Percentiles rank a stretch among this genome's conserved stretches.
phyloP scores from a whole-genome alignment of 2,888 invertebrate species.

The Euplagia quadripunctaria region DNA sequence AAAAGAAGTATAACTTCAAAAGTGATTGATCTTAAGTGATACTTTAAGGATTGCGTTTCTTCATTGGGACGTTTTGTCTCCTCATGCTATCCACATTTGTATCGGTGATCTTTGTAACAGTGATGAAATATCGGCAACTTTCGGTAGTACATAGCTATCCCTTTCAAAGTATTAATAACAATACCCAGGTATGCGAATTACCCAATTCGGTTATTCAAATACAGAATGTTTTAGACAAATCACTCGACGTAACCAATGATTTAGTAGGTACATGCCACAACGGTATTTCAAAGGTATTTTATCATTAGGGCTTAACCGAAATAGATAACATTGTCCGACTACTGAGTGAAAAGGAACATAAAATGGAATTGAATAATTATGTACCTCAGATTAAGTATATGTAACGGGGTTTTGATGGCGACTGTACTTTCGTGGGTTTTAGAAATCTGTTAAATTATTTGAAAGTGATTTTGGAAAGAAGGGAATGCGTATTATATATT shows the following conservation, averaged over 20 bases:
- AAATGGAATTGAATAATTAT: constrained; percentile 51
- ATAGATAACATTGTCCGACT: constrained; percentile 52
- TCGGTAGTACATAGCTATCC: not conserved
- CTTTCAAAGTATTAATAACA: not conserved
- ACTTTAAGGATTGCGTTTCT: too few species aligned
- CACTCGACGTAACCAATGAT: constrained; percentile 13
- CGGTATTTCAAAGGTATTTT: constrained; percentile 31
- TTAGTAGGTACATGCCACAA: constrained; percentile 16
- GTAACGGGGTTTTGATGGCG: constrained; percentile 33
- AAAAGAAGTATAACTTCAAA: too few species aligned
- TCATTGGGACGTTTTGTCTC: too few species aligned
- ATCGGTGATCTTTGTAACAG: not conserved
- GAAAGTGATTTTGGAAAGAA: not conserved
- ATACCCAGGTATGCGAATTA: not conserved
- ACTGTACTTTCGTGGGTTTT: constrained; percentile 14
- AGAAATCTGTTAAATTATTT: constrained; percentile 1
- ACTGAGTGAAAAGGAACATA: constrained; percentile 38
- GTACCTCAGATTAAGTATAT: constrained; percentile 41
- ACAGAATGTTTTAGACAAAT: constrained; percentile 12
- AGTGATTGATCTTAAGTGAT: too few species aligned
- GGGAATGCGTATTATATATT: not conserved
- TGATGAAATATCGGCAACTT: not conserved
- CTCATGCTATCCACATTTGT: too few species aligned
- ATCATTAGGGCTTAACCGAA: constrained; percentile 45
- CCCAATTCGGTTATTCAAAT: constrained; percentile 4